Conservation (phyloP, 2,113 vertebrate species). For the Microtus ochrogaster region DNA sequence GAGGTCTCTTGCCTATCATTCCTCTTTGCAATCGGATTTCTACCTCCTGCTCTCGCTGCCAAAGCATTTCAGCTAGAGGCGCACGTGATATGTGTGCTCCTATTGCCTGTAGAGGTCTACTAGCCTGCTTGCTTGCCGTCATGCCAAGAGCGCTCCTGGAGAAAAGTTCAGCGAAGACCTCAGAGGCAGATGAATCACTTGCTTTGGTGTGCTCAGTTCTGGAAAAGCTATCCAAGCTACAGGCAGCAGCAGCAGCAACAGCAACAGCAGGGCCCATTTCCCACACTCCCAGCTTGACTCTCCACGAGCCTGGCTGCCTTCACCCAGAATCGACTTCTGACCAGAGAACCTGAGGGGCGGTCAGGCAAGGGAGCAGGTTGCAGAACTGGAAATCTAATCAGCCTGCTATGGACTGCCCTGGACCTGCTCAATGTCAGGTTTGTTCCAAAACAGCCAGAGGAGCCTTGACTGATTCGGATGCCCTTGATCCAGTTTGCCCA, state of each 20-base stretch:
- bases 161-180: background rate
- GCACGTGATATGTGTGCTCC: fast-evolving
- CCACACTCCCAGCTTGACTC: background rate
- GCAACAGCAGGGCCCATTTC: background rate
- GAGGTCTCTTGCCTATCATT: background rate
- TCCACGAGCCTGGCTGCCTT: background rate
- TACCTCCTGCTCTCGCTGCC: background rate
- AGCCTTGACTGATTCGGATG: constrained; percentile 36
- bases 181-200: background rate
- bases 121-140: background rate
- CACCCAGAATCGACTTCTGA: constrained; percentile 3
- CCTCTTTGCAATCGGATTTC: constrained; percentile 18
- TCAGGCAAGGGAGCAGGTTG: background rate
- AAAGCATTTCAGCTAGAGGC: background rate
- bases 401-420: constrained; percentile 63
- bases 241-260: background rate
- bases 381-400: constrained; percentile 25
- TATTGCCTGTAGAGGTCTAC: background rate
- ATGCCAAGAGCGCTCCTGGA: background rate
- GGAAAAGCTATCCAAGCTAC: constrained; percentile 12
- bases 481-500: constrained; percentile 62
- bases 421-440: constrained; percentile 75
- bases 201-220: background rate
- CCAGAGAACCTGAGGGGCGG: background rate
- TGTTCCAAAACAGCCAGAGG: constrained; percentile 79